These are phyloP conservation scores for Coranthus polyacanthus DNA, from an alignment of 2,797 vertebrate genomes.

Conservation along the genomic window DNA sequence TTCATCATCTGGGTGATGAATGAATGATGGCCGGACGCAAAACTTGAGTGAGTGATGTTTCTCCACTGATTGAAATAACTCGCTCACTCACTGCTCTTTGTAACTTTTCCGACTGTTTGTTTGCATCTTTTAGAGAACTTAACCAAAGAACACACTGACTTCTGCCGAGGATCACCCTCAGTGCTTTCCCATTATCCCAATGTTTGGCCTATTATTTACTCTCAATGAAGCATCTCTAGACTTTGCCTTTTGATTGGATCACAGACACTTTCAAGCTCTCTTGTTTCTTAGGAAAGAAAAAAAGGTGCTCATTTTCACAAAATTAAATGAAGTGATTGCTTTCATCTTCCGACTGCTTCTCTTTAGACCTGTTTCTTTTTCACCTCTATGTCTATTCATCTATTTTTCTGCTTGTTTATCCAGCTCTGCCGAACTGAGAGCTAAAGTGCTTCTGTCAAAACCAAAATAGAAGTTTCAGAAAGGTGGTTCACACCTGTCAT, in stretches of 20 bases:
- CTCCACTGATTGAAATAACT: slow-evolving; percentile 24
- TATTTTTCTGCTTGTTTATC: slow-evolving; percentile 47
- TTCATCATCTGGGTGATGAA: no score
- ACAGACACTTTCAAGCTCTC: slow-evolving; percentile 30
- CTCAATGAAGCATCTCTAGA: slow-evolving; percentile 41
- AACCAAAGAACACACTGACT: slow-evolving; percentile 15
- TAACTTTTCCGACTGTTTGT: slow-evolving; percentile 39
- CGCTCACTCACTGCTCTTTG: background rate
- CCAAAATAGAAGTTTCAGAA: slow-evolving; percentile 61
- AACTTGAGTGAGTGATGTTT: background rate
- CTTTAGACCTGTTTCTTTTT: slow-evolving; percentile 34
- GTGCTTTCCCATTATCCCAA: slow-evolving; percentile 56
- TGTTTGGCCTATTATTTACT: slow-evolving; percentile 51
- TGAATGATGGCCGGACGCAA: no score
- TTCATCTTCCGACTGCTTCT: slow-evolving; percentile 45
- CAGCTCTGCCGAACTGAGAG: slow-evolving; percentile 33
- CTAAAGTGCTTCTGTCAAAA: slow-evolving; percentile 63
- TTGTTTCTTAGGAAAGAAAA: slow-evolving; percentile 49
- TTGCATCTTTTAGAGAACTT: slow-evolving; percentile 38
- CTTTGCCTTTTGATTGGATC: slow-evolving; percentile 42
- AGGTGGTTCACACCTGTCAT: slow-evolving; percentile 63
- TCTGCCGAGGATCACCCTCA: slow-evolving; percentile 50
- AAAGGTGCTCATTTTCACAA: slow-evolving; percentile 49
- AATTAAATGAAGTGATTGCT: slow-evolving; percentile 46
- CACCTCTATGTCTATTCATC: slow-evolving; percentile 20